Evolutionary conservation across 2,113 vertebrate genomes (phyloP), one percentile per base, ranked within the genome.

Genomic region (Gallinago media): DNA sequence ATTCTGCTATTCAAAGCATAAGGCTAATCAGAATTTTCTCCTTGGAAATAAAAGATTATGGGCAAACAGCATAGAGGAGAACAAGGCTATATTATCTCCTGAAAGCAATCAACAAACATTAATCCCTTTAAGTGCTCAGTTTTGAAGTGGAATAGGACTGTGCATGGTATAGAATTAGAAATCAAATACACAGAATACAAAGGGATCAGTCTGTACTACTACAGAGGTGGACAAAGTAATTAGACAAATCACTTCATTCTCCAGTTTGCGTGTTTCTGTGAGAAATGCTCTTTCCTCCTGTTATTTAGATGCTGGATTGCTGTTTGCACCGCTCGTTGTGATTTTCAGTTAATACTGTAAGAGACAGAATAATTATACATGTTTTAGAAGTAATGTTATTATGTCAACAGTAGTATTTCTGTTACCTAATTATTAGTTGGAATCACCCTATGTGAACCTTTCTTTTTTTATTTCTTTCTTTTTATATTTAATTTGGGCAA

Each of bases 81-180:
- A 90, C 55, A 93, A 86, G 65, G 50, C 67, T 71, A 59, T 80
- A 93, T 93, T 93, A 92, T 93, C 88, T 96, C 72, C 93, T 75
- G 82, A 95, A 96, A 86, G 90, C 56, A 93, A 97, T 94, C 85
- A 95, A 88, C 87, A 95, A 93, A 90, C 88, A 86, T 47, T 95
- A 95, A 97, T 97, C 79, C 88, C 56, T 91, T 92, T 81, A 96
- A 93, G 68, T 78, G 52, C 72, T 95, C 82, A n/a, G 47, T 94
- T 95, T 88, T 95, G 65, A 93, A 95, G 65, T 40, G 59, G 54
- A 76, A 85, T 66, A 76, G 50, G 46, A 55, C 8, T 46, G n/a
- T 67, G 36, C 40, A 63, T 50, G 38, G 16, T 93, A 88, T 22
- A 94, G 62, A 90, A 77, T 65, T 63, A 71, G 46, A 70, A 90